phyloP scores from a whole-genome alignment of 2,797 vertebrate species.

The Vipera latastei region DNA sequence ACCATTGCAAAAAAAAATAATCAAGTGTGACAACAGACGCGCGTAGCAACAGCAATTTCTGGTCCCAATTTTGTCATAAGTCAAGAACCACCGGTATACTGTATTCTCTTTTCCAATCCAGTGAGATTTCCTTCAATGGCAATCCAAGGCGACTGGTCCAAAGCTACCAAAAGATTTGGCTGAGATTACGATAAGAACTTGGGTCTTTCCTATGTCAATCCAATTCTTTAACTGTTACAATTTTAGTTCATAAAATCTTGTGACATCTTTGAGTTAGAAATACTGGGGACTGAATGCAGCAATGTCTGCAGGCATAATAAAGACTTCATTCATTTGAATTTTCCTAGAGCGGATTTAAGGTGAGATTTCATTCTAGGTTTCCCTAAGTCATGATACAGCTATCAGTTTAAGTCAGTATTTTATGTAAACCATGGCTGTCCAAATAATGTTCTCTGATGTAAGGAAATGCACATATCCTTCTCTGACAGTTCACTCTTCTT shows the following conservation, averaged over 20 bases:
- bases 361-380: neutral
- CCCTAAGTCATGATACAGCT: too few relatives aligned
- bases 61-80: neutral
- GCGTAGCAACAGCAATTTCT: neutral
- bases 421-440: neutral
- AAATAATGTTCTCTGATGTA: constrained; percentile 44
- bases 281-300: neutral
- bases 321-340: neutral
- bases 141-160: neutral
- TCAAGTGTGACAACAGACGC: neutral
- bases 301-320: neutral
- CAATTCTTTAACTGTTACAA: neutral
- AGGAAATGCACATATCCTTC: constrained; percentile 31
- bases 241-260: neutral
- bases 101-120: neutral
- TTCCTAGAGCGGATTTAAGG: neutral
- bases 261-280: neutral
- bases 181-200: neutral
- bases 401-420: neutral
- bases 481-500: constrained; percentile 2
- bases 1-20: neutral
- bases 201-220: neutral
- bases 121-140: neutral
- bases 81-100: neutral
- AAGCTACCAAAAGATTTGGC: neutral